Evolutionary conservation across 2,113 vertebrate genomes (phyloP), one percentile per base, ranked within the genome.

Genomic region (Chloropsis cyanopogon): DNA sequence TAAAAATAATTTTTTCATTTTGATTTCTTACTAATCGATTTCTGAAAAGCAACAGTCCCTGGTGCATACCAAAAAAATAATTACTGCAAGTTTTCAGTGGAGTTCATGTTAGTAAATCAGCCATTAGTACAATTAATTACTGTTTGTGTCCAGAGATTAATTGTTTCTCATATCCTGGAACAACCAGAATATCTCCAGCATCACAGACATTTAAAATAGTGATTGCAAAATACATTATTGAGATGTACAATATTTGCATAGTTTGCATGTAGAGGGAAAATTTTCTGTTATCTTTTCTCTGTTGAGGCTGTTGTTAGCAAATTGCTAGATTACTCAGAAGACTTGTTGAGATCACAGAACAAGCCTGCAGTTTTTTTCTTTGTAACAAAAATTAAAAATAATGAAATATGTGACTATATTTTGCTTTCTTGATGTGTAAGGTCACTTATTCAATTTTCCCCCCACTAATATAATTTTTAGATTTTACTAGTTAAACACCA

Each of bases 271-370:
- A 44, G 66, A 95, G 65, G 46, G 23, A 95, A 93, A 72, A 37
- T 47, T 66, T 91, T 87, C 35, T 85, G 28, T 46, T 80, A 22
- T 80, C 79, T 88, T 93, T 86, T 66, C 46, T 42, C 59, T 94
- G 63, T 56, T 64, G 33, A 96, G 31, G 37, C 72, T 88, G 66
- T 53, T 76, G 53, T 76, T 92, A 88, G 57, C 39, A 88, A 96
- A 93, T 81, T 85, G 57, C 53, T 68, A 52, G 54, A 88, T 95
- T 94, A 86, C 57, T 68, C 46, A 75, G 57, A 92, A 91, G 82
- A 63, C 63, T 93, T 94, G 33, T 18, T 79, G 59, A 85, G 80
- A 87, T 82, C 71, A 90, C 26, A 92, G 73, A 90, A 93, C 31
- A 91, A 79, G 12, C 33, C 46, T 70, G 46, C 37, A 49, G 33